These are phyloP conservation scores for Chelonia mydas DNA, from an alignment of 2,797 vertebrate genomes.

Conservation along the genomic window DNA sequence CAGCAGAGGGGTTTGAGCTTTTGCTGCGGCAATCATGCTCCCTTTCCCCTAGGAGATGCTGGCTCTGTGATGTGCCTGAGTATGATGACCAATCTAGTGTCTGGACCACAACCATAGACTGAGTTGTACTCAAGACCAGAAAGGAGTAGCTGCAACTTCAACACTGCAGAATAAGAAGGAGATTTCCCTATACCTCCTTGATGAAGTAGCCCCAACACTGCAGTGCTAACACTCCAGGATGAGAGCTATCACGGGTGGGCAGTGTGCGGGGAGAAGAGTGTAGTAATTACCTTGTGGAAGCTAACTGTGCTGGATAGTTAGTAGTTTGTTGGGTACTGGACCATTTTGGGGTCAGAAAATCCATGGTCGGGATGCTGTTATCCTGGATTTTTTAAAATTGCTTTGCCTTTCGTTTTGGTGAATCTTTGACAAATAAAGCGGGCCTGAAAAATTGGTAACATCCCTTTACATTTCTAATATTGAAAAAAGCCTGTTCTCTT, in stretches of 20 bases:
- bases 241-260: not conserved
- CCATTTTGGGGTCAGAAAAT: not conserved
- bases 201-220: not conserved
- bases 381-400: not conserved
- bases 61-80: not conserved
- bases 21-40: not conserved
- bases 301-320: no score
- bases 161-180: not conserved
- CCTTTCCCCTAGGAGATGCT: not conserved
- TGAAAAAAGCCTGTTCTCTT: not conserved
- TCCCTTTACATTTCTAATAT: not conserved
- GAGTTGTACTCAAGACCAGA: not conserved
- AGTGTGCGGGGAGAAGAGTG: not conserved
- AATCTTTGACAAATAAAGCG: not conserved
- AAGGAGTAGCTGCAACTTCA: not conserved
- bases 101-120: not conserved
- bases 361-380: not conserved
- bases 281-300: no score
- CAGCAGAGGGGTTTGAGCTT: not conserved
- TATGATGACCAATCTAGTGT: not conserved
- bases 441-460: not conserved
- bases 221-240: not conserved
- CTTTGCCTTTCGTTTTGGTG: not conserved
- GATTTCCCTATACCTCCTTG: not conserved
- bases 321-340: not conserved